These are phyloP conservation scores for Dendroctonus valens DNA, from an alignment of 1,140 invertebrate genomes.

Conservation along the genomic window DNA sequence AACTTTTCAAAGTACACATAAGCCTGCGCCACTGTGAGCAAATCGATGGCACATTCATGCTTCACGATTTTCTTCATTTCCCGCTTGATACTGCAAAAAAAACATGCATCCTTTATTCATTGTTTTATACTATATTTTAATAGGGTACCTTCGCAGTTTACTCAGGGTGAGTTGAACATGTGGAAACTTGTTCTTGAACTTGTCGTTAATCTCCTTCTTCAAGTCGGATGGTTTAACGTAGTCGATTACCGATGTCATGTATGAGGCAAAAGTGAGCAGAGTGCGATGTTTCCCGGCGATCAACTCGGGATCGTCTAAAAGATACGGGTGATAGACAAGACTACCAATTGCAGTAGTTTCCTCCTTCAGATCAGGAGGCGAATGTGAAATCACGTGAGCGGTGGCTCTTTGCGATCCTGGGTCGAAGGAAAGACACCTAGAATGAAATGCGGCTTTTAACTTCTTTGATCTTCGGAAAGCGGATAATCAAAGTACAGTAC, in stretches of 20 bases:
- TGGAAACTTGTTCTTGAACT: slow-evolving; percentile 94
- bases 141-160: slow-evolving; percentile 84
- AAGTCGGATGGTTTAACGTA: slow-evolving; percentile 95
- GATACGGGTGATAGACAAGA: slow-evolving; percentile 77
- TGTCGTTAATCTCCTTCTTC: slow-evolving; percentile 97
- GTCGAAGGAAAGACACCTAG: slow-evolving; percentile 78
- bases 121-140: neutral
- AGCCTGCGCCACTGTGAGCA: slow-evolving; percentile 90
- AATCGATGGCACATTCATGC: slow-evolving; percentile 79
- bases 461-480: too few species aligned
- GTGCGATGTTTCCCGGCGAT: slow-evolving; percentile 94
- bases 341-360: slow-evolving; percentile 44
- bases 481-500: too few species aligned
- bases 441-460: slow-evolving; percentile 20
- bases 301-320: slow-evolving; percentile 92
- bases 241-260: slow-evolving; percentile 95
- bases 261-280: slow-evolving; percentile 90
- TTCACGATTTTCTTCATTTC: slow-evolving; percentile 94
- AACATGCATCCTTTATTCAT: neutral
- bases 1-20: slow-evolving; percentile 98
- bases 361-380: slow-evolving; percentile 54
- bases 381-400: slow-evolving; percentile 55
- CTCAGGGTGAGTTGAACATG: slow-evolving; percentile 93
- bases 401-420: slow-evolving; percentile 58
- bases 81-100: slow-evolving; percentile 76